Evolutionary conservation across 2,888 invertebrate species (phyloP), one percentile per base, ranked within the genome.

Genomic region (Linyphia triangularis): DNA sequence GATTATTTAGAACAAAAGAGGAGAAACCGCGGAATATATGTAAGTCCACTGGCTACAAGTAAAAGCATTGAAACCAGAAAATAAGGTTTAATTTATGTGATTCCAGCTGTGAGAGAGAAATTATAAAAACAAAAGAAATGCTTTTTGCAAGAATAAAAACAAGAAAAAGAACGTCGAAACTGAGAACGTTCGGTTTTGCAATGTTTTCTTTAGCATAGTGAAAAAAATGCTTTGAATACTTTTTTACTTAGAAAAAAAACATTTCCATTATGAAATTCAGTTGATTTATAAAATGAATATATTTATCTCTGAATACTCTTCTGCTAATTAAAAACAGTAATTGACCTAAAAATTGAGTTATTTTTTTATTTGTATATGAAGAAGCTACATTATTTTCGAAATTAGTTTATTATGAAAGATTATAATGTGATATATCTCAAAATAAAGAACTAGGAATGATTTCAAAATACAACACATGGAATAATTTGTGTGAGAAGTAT

Each of bases 1-100:
- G n/a, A 24, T 40, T 43, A 43, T 67, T 26, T 24, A 9, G n/a
- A 70, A 70, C 26, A 70, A 70, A 40, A 70, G 43, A 70, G 28
- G 40, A 43, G 43, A 16, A 16, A 51, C 5, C n/a, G 51, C n/a
- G n/a, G 51, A 51, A 51, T 51, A 51, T 51, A 51, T 6, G 13
- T 51, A n/a, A 5, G 51, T 51, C 5, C n/a, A 51, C n/a, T n/a
- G 51, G 51, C 16, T 51, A 51, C 51, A 16, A 51, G 16, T 51
- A n/a, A 51, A 51, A 51, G 51, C n/a, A 51, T 51, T 51, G n/a
- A n/a, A 51, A 51, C 51, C 16, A n/a, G 51, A 16, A 51, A 51
- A 51, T 51, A n/a, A n/a, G 51, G n/a, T 51, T 51, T 51, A 51
- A 51, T 51, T 51, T 51, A n/a, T 51, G 51, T 51, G 51, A n/a